Conservation (phyloP, 2,888 invertebrate genomes). For the Thera obeliscata region DNA sequence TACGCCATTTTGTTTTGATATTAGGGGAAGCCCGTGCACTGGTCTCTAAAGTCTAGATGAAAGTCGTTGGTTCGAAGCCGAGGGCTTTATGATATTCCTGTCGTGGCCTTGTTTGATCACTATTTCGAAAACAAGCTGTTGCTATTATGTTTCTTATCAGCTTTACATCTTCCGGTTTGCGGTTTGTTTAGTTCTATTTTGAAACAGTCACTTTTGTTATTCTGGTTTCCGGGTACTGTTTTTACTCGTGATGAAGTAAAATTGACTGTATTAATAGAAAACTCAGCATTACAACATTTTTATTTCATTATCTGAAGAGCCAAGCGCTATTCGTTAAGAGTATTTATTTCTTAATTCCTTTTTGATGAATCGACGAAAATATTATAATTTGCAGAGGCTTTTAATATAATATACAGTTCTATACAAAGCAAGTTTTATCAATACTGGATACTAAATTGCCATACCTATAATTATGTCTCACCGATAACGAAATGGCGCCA, state of each 20-base stretch:
- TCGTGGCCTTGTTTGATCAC: constrained; percentile 15
- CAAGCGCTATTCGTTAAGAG: no score
- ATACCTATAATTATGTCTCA: neutral
- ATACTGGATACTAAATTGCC: neutral
- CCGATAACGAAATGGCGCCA: neutral
- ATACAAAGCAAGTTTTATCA: neutral
- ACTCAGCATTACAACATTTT: no score
- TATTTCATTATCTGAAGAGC: no score
- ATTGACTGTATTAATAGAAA: neutral
- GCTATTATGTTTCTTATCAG: constrained; percentile 21
- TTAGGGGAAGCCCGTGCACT: no score
- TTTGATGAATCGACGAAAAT: no score
- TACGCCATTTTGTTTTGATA: no score
- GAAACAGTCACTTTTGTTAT: neutral
- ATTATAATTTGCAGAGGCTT: no score
- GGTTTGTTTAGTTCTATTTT: constrained; percentile 12
- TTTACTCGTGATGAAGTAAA: neutral
- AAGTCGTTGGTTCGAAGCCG: no score
- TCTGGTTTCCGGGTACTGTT: neutral
- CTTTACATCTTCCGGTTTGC: constrained; percentile 14
- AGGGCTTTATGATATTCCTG: constrained; percentile 16
- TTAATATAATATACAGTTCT: no score
- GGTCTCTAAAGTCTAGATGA: no score
- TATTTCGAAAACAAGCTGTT: constrained; percentile 17
- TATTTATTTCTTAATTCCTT: no score